Percentiles rank a stretch among this genome's conserved stretches.
These are phyloP conservation scores for Lycaon pictus DNA, from an alignment of 2,113 vertebrate genomes.

Conservation along the genomic window DNA sequence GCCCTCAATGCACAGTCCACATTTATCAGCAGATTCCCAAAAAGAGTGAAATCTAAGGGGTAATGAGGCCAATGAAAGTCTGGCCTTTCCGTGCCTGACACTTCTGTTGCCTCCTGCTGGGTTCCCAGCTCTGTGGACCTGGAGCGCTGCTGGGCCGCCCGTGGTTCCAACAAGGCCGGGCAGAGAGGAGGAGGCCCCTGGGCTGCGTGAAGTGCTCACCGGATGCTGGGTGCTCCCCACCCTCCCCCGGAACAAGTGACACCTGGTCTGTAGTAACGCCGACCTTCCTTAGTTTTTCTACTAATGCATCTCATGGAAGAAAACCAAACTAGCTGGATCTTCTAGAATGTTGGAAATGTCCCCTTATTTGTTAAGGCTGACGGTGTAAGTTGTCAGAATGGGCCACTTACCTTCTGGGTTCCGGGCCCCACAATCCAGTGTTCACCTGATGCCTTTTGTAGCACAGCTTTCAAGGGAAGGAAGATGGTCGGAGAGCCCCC, in stretches of 20 bases:
- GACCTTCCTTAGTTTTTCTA: background rate
- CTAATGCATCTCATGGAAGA: background rate
- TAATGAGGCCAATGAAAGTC: background rate
- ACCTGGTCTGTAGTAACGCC: rapidly evolving
- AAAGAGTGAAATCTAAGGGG: background rate
- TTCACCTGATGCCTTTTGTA: background rate
- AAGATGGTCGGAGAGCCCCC: background rate
- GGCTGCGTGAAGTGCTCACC: rapidly evolving
- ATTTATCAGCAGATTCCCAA: background rate
- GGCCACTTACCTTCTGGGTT: background rate
- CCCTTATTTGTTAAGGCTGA: background rate
- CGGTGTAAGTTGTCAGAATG: background rate
- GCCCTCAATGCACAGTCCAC: background rate
- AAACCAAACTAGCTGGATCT: background rate
- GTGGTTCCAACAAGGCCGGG: rapidly evolving
- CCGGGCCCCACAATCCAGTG: background rate
- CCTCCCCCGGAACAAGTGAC: rapidly evolving
- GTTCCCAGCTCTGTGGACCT: background rate
- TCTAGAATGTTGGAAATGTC: background rate
- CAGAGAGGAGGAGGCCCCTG: rapidly evolving
- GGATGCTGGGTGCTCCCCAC: rapidly evolving
- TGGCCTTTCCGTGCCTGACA: background rate
- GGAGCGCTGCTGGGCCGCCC: rapidly evolving
- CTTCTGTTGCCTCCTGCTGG: background rate
- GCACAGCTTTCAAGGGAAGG: background rate